These are phyloP conservation scores for Drosophila virilis DNA, from an alignment of 1,140 invertebrate genomes.

Conservation along the genomic window DNA sequence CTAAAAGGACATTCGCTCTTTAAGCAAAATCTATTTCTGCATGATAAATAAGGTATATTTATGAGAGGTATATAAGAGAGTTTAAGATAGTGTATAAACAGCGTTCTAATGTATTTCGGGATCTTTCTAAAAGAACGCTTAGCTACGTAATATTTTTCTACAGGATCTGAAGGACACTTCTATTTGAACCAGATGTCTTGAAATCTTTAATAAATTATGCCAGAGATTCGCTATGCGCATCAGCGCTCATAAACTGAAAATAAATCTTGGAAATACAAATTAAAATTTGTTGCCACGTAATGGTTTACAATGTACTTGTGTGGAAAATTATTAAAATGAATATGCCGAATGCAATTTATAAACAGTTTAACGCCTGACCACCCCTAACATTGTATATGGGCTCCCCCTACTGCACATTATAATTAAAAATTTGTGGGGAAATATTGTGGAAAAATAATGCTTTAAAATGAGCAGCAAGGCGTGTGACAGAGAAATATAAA, in stretches of 20 bases:
- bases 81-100: too few relatives aligned
- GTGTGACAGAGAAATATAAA: slow-evolving; percentile 53
- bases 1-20: not conserved
- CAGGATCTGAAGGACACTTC: too few relatives aligned
- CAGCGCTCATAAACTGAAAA: too few relatives aligned
- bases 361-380: not conserved
- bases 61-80: too few relatives aligned
- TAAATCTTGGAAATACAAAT: not conserved
- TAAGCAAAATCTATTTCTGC: not conserved
- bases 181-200: too few relatives aligned
- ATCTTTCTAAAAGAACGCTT: too few relatives aligned
- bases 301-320: slow-evolving; percentile 5
- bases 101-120: too few relatives aligned
- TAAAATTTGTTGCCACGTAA: not conserved
- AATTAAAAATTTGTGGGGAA: slow-evolving; percentile 61
- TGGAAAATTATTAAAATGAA: slow-evolving; percentile 22
- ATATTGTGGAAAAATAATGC: slow-evolving; percentile 46
- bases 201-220: too few relatives aligned
- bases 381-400: not conserved
- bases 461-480: slow-evolving; percentile 59
- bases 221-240: too few relatives aligned
- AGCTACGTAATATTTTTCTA: too few relatives aligned
- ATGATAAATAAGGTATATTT: too few relatives aligned
- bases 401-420: slow-evolving; percentile 31
- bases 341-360: slow-evolving; percentile 17